phyloP scores from a whole-genome alignment of 2,888 invertebrate genomes.

The Hirtodrosophila cameraria region DNA sequence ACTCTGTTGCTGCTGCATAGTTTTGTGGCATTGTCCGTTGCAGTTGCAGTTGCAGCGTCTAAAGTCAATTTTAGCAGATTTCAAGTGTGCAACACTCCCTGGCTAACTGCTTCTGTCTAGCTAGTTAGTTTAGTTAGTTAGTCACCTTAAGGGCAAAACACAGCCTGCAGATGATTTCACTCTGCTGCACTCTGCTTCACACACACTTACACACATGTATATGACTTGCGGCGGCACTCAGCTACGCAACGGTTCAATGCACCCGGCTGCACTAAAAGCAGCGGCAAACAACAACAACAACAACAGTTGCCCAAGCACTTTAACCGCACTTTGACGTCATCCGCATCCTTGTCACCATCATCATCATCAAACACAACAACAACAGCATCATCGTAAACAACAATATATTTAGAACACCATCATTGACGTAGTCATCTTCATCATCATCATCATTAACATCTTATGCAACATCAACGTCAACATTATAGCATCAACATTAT shows the following conservation, averaged over 20 bases:
- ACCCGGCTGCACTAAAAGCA: conserved; percentile 53
- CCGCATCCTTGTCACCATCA: conserved; percentile 49
- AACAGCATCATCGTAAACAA: too few species aligned
- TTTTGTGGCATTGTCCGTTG: conserved; percentile 7
- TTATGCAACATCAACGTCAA: too few species aligned
- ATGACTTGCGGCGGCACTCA: conserved; percentile 26
- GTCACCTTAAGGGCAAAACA: conserved; percentile 59
- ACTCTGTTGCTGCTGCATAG: conserved; percentile 1
- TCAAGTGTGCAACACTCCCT: too few species aligned
- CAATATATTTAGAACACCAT: too few species aligned
- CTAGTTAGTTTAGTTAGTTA: too few species aligned
- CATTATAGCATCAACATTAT: too few species aligned
- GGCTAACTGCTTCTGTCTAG: too few species aligned
- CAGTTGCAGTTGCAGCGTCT: too few species aligned
- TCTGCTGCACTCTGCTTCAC: conserved; percentile 21
- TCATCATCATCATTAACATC: too few species aligned
- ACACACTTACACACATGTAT: conserved; percentile 1
- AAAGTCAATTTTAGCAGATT: conserved; percentile 67
- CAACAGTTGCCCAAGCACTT: conserved; percentile 41
- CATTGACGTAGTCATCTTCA: too few species aligned
- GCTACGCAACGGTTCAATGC: conserved; percentile 45
- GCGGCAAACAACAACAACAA: conserved; percentile 12
- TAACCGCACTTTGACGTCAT: conserved; percentile 57
- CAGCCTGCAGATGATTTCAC: conserved; percentile 42
- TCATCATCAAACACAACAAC: too few species aligned